phyloP scores from a whole-genome alignment of 2,113 vertebrate species.

The Amia ocellicauda region DNA sequence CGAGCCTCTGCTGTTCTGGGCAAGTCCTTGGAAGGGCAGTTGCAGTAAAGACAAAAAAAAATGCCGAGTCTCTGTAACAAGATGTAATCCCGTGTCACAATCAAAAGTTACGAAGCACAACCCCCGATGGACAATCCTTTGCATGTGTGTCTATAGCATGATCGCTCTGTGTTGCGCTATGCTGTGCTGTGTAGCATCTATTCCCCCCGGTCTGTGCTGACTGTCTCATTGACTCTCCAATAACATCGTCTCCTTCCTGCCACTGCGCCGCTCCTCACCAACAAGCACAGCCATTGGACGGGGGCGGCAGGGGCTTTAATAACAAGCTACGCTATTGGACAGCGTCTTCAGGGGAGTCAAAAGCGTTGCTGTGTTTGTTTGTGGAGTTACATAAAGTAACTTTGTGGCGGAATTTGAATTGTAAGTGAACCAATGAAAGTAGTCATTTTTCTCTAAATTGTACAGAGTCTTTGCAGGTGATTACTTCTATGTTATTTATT shows the following conservation, averaged over 20 bases:
- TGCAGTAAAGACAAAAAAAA: background rate
- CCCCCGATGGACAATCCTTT: constrained; percentile 2
- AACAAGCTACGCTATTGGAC: constrained; percentile 10
- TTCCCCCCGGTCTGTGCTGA: constrained; percentile 1
- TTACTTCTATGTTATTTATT: too few species aligned
- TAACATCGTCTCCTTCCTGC: constrained; percentile 32
- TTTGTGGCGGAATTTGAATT: too few species aligned
- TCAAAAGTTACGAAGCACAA: background rate
- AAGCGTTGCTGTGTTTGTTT: background rate
- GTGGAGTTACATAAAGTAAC: background rate
- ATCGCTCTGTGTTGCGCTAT: background rate
- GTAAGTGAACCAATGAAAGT: too few species aligned
- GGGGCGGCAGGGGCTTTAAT: background rate
- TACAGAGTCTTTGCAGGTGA: too few species aligned
- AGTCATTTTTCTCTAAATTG: too few species aligned
- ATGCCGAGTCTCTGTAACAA: background rate
- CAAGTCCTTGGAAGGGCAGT: too few species aligned
- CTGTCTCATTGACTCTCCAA: constrained; percentile 19
- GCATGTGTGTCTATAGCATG: background rate
- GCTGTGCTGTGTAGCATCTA: background rate
- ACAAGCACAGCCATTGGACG: constrained; percentile 32
- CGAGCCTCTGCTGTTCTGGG: too few species aligned
- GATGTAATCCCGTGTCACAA: background rate
- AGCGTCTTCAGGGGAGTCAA: background rate
- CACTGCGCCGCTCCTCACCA: constrained; percentile 30